Evolutionary conservation across 92 coral and sea anemone genomes (phyloP).

Genomic region (Epizoanthus illoricatus): DNA sequence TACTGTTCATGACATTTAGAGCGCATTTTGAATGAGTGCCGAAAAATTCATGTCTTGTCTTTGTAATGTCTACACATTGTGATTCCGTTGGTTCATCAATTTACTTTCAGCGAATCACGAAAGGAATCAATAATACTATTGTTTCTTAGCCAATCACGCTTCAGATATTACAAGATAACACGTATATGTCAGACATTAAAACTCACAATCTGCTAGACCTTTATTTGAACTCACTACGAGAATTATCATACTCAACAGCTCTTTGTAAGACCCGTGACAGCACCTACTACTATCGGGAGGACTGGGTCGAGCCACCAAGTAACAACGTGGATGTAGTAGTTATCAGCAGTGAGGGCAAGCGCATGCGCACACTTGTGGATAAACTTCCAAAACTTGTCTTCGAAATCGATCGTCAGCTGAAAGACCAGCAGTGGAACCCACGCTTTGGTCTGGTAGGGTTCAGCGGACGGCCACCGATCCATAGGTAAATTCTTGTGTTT

Average conservation of each 20-base stretch:
- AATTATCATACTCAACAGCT: not conserved
- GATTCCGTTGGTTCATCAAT: too few species aligned
- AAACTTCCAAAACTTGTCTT: slow-evolving; percentile 37
- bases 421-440: slow-evolving; percentile 16
- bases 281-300: slow-evolving; percentile 8
- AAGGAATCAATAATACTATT: too few species aligned
- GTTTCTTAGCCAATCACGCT: too few species aligned
- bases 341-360: slow-evolving; percentile 58
- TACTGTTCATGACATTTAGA: too few species aligned
- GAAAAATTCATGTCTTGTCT: too few species aligned
- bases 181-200: too few species aligned
- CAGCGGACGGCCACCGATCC: slow-evolving; percentile 63
- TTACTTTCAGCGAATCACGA: too few species aligned
- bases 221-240: too few species aligned
- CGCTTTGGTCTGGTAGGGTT: slow-evolving; percentile 68
- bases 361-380: slow-evolving; percentile 43
- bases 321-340: slow-evolving; percentile 57
- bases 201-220: not conserved
- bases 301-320: not conserved
- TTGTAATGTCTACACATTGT: too few species aligned
- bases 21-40: not conserved
- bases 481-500: slow-evolving; percentile 22
- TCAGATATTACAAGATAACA: too few species aligned
- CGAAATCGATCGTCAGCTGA: slow-evolving; percentile 35
- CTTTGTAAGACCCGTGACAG: not conserved